Conservation (phyloP, 2,113 vertebrate genomes). For the Oryzias celebensis region DNA sequence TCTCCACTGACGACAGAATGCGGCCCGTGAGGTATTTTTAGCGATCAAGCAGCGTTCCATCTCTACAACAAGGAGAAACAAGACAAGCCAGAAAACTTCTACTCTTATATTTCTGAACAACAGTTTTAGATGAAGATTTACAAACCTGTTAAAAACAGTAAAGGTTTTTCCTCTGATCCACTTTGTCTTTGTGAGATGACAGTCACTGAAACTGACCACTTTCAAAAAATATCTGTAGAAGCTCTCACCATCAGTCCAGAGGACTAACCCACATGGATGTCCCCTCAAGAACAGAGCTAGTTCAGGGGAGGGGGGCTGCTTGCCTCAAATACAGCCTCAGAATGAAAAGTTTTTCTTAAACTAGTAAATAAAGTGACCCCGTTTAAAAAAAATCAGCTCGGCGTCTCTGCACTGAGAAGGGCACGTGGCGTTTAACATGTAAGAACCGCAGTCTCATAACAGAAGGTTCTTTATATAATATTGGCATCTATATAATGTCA, state of each 20-base stretch:
- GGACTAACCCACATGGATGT: constrained; percentile 43
- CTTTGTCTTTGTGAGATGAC: background rate
- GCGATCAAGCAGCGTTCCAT: constrained; percentile 36
- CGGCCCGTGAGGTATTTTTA: constrained; percentile 74
- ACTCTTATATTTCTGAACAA: background rate
- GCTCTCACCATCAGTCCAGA: constrained; percentile 9
- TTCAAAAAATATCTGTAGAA: constrained; percentile 21
- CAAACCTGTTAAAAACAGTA: background rate
- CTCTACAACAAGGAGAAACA: constrained; percentile 24
- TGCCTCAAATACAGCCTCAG: constrained; percentile 26
- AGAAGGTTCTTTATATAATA: too few relatives aligned
- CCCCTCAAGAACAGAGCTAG: constrained; percentile 35
- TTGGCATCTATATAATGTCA: too few relatives aligned
- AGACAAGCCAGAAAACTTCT: constrained; percentile 5
- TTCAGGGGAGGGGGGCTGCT: constrained; percentile 28
- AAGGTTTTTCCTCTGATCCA: background rate
- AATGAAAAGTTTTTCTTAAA: constrained; percentile 51
- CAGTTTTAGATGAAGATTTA: constrained; percentile 14
- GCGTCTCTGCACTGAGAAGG: constrained; percentile 10
- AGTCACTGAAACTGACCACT: background rate
- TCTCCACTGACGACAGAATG: constrained; percentile 71
- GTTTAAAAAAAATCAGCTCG: constrained; percentile 10
- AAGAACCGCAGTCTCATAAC: too few relatives aligned
- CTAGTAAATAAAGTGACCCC: constrained; percentile 43
- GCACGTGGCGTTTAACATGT: background rate